Base-by-base conservation (phyloP, 2,888 invertebrate species). In the Acronicta aceris region DNA sequence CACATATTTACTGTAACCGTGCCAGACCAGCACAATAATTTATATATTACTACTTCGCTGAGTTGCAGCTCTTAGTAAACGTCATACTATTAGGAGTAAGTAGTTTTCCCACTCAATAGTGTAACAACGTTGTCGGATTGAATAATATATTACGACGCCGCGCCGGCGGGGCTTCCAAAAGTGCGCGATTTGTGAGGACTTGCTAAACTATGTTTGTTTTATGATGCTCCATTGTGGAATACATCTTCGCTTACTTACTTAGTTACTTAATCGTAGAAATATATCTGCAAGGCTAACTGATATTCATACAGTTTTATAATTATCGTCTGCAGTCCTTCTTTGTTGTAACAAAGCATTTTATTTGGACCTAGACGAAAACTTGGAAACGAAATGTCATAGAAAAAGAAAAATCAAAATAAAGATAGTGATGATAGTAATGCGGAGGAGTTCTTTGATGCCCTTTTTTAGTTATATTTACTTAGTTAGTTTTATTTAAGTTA, bases 81-180 rank as follows among this genome's bases (percentile, higher is more conserved):
- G 71, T 49, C 42, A n/a, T 53, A 45, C 53, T 52, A 46, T 10
- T 30, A 10, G 43, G 36, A 45, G 30, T 71, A 46, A 66, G 65
- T 53, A 10, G 41, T 49, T 58, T 42, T 41, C 66, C 49, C 38
- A 53, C 66, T 65, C 71, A 65, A 71, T 46, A 71, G 41, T 56
- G 50, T 42, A 64, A 27, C 51, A 43, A 27, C 8, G 9, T 58
- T 49, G 33, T 58, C 17, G 51, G 33, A 58, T 53, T 17, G 15
- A 71, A 67, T 67, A 58, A 65, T 65, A 71, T 67, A 67, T 65
- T 27, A 40, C 71, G 9, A 41, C 10, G 27, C 45, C 16, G 59
- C 66, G 72, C 72, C 49, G 27, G 41, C 49, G n/a, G n/a, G n/a
- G n/a, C 38, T 71, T 67, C 58, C 66, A 71, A 59, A 71, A 59